Base-by-base conservation (phyloP, 64 coral and sea anemone species). In the Anthopleura sola region DNA sequence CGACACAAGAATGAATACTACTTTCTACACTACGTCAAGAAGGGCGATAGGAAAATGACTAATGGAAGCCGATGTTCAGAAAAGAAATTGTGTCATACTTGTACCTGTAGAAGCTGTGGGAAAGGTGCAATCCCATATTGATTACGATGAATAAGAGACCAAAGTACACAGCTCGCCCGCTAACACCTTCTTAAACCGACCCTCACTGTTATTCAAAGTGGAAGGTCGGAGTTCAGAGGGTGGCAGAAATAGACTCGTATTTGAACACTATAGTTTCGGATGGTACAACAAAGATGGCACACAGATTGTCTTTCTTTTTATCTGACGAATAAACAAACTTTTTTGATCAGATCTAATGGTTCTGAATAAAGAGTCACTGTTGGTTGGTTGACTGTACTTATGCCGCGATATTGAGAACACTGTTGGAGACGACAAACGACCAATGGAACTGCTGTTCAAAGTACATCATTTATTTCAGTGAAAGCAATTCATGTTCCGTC, bases 1-100 rank as follows among this genome's bases (percentile, higher is more conserved):
- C 6, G 24, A 47, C 36, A 79, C 76, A 79, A 79, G 76, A 44
- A 37, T 44, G 19, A 48, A 79, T 79, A 79, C 37, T 47, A 79
- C 36, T 23, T 17, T 8, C 19, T 79, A 47, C 76, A 79, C 47
- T 21, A 3, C 9, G 2, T 11, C 26, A 2, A n/a, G 0, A 33
- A 2, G 23, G 12, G 26, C 6, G 29, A 0, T 14, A 1, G n/a
- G 66, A 28, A 71, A 66, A 66, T 66, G 60, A 66, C 60, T 66
- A 66, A n/a, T n/a, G n/a, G n/a, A 66, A 66, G n/a, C 21, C n/a
- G 60, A 66, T 21, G 0, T 66, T 5, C 24, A n/a, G 21, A 56
- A 56, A 16, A 26, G 23, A 71, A 62, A 36, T 17, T 16, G 29
- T 71, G 66, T 71, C 66, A 71, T 32, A 71, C 24, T 32, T 71